These are phyloP conservation scores for Condylostylus longicornis DNA, from an alignment of 1,140 invertebrate species.

Conservation along the genomic window DNA sequence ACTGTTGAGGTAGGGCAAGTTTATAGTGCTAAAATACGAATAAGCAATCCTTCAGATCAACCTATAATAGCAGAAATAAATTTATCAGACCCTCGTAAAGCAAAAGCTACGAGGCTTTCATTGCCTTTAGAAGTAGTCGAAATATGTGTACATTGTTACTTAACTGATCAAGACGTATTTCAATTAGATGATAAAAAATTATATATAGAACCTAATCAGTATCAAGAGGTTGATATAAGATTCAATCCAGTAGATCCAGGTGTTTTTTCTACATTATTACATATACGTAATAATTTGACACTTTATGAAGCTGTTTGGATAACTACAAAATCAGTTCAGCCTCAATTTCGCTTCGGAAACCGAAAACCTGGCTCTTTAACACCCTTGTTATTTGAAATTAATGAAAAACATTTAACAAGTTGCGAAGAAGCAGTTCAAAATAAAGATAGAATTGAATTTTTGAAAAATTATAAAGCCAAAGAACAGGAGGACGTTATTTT, in stretches of 20 bases:
- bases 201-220: constrained; percentile 18
- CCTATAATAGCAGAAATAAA: constrained; percentile 22
- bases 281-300: constrained; percentile 78
- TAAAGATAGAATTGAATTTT: too few species aligned
- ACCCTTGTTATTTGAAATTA: constrained; percentile 70
- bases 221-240: constrained; percentile 25
- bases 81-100: constrained; percentile 19
- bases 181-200: constrained; percentile 14
- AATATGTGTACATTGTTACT: constrained; percentile 18
- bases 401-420: constrained; percentile 65
- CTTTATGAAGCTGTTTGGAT: constrained; percentile 73
- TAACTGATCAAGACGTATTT: constrained; percentile 22
- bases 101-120: constrained; percentile 16
- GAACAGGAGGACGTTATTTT: too few species aligned
- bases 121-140: constrained; percentile 26
- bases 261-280: constrained; percentile 31
- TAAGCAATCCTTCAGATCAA: constrained; percentile 22
- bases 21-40: constrained; percentile 16
- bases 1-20: constrained; percentile 22
- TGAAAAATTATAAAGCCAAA: too few species aligned
- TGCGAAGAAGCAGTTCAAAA: constrained; percentile 41
- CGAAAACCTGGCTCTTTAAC: constrained; percentile 58
- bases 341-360: constrained; percentile 83
- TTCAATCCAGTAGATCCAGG: constrained; percentile 28
- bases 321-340: constrained; percentile 64